Evolutionary conservation across 92 coral and sea anemone species (phyloP).

Genomic region (Zoanthus gigantus): DNA sequence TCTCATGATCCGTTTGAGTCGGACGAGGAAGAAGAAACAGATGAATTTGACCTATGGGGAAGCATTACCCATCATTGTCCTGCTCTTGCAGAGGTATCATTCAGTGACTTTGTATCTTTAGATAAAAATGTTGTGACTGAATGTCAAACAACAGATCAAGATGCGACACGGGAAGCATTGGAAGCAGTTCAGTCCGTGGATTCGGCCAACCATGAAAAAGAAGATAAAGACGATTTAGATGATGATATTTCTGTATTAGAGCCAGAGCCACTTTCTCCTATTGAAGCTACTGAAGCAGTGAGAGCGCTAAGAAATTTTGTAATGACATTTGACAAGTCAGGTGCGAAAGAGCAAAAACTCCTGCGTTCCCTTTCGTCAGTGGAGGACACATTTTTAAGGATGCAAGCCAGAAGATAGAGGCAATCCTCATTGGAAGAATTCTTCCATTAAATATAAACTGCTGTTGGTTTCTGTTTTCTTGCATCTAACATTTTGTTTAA

Average conservation of each 20-base stretch:
- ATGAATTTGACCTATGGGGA: slow-evolving; percentile 52
- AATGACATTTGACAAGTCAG: slow-evolving; percentile 39
- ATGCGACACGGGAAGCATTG: slow-evolving; percentile 52
- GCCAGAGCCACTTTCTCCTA: not conserved
- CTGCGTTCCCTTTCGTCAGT: slow-evolving; percentile 19
- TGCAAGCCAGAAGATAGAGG: slow-evolving; percentile 4
- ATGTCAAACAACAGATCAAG: slow-evolving; percentile 54
- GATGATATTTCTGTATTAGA: slow-evolving; percentile 20
- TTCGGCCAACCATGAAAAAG: slow-evolving; percentile 25
- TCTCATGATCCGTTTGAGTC: slow-evolving; percentile 63
- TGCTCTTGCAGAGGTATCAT: slow-evolving; percentile 30
- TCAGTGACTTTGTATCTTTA: slow-evolving; percentile 50
- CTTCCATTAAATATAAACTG: slow-evolving; percentile 32
- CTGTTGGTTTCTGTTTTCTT: slow-evolving; percentile 46
- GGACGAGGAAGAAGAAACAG: slow-evolving; percentile 58
- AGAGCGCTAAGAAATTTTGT: slow-evolving; percentile 35
- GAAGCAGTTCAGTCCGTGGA: slow-evolving; percentile 55
- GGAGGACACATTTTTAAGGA: not conserved
- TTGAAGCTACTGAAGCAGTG: slow-evolving; percentile 23
- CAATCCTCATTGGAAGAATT: slow-evolving; percentile 25
- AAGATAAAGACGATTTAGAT: slow-evolving; percentile 32
- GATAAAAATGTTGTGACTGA: slow-evolving; percentile 39
- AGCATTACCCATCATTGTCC: slow-evolving; percentile 51
- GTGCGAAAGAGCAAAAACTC: slow-evolving; percentile 40
- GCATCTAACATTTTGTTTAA: slow-evolving; percentile 23